Evolutionary conservation across 2,888 invertebrate species (phyloP).

Genomic region (Tricholauxania praeusta): DNA sequence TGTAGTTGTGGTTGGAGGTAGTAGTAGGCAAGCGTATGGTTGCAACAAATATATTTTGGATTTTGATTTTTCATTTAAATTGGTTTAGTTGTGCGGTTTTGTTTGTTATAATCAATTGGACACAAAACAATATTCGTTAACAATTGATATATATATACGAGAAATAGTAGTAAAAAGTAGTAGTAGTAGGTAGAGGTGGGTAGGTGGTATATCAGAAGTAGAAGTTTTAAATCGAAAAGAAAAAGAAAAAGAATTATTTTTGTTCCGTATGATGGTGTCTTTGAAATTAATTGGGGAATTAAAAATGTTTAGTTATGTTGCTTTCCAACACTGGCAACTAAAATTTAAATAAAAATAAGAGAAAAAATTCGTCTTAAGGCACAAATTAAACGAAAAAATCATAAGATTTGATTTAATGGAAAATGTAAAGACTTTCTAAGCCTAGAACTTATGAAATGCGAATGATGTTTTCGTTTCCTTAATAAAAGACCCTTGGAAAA

Average conservation of each 20-base stretch:
- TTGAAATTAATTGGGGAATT: conserved; percentile 33
- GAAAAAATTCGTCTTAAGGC: conserved; percentile 13
- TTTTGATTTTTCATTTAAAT: conserved; percentile 36
- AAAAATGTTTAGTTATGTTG: conserved; percentile 31
- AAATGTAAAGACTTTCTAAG: no score
- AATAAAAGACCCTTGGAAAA: no score
- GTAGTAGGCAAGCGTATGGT: conserved; percentile 44
- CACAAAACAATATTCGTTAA: conserved; percentile 11
- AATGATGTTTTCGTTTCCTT: no score
- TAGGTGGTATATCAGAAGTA: conserved; percentile 47
- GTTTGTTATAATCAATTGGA: conserved; percentile 1
- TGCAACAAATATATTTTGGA: conserved; percentile 45
- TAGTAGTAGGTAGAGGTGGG: conserved; percentile 42
- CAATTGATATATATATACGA: conserved; percentile 21
- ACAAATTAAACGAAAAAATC: conserved; percentile 23
- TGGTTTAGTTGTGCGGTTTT: conserved; percentile 5
- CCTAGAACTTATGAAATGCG: no score
- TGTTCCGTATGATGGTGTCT: conserved; percentile 44
- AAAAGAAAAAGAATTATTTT: conserved; percentile 53
- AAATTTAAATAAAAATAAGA: conserved; percentile 50
- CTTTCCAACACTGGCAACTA: conserved; percentile 42
- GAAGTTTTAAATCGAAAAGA: conserved; percentile 52
- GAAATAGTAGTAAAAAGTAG: conserved; percentile 38
- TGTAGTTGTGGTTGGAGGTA: conserved; percentile 35
- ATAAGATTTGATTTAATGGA: no score